These are phyloP conservation scores for Noctuana brunneofusca DNA, from an alignment of 2,888 invertebrate species.

Conservation along the genomic window DNA sequence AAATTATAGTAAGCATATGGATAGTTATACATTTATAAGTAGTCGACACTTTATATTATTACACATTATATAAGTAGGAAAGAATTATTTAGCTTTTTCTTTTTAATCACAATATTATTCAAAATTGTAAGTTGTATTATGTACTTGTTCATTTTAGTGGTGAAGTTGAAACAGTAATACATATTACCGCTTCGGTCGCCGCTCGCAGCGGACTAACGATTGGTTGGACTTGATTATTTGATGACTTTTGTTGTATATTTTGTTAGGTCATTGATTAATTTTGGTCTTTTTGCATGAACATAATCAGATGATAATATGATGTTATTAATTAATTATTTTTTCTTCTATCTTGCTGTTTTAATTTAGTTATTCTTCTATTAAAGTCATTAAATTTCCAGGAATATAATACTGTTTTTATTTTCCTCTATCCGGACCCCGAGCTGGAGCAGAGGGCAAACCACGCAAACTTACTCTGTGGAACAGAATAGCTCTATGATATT, in stretches of 20 bases:
- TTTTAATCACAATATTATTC: slow-evolving; percentile 81
- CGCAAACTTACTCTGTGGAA: too few relatives aligned
- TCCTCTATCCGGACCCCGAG: background rate
- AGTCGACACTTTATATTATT: slow-evolving; percentile 83
- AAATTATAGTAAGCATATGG: slow-evolving; percentile 77
- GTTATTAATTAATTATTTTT: slow-evolving; percentile 77
- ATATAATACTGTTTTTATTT: slow-evolving; percentile 43
- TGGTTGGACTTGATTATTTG: slow-evolving; percentile 80
- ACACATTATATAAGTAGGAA: slow-evolving; percentile 82
- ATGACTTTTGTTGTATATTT: slow-evolving; percentile 84
- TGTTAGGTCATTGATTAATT: slow-evolving; percentile 84
- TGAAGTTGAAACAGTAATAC: slow-evolving; percentile 65
- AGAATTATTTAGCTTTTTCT: slow-evolving; percentile 81
- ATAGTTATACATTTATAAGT: slow-evolving; percentile 81
- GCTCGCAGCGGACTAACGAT: slow-evolving; percentile 70
- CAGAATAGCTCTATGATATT: too few relatives aligned
- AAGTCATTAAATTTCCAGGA: slow-evolving; percentile 83
- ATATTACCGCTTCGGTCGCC: slow-evolving; percentile 65
- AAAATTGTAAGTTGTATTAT: slow-evolving; percentile 82
- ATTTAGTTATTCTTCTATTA: slow-evolving; percentile 83
- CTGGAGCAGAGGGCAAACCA: too few relatives aligned
- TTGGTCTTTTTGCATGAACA: slow-evolving; percentile 76
- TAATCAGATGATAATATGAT: slow-evolving; percentile 76
- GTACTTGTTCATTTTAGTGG: slow-evolving; percentile 76
- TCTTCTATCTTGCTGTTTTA: slow-evolving; percentile 82